Percentiles rank a stretch among this genome's conserved stretches.
phyloP scores from a whole-genome alignment of 2,113 vertebrate genomes.

The Pampusana beccarii region DNA sequence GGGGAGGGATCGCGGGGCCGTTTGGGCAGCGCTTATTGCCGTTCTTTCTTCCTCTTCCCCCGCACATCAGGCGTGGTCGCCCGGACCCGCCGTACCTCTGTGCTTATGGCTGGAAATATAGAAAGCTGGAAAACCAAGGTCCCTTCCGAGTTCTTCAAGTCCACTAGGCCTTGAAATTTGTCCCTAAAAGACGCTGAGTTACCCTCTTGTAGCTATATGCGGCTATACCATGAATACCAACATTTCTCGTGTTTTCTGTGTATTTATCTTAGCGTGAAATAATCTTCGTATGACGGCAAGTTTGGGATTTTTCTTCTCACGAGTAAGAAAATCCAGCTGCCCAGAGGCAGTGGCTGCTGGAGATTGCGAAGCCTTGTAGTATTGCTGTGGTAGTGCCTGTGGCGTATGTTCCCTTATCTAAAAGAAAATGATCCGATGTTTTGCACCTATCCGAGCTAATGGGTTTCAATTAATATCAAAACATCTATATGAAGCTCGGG shows the following conservation, averaged over 20 bases:
- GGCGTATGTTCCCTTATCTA: neutral
- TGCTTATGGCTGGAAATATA: neutral
- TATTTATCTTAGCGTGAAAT: too few relatives aligned
- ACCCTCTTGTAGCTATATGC: too few relatives aligned
- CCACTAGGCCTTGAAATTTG: neutral
- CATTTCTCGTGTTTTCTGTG: too few relatives aligned
- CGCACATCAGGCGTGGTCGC: neutral
- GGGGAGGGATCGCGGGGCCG: accelerated
- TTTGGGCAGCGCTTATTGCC: neutral
- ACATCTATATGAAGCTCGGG: neutral
- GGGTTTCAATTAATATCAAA: neutral
- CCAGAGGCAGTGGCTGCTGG: neutral
- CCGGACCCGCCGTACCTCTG: accelerated
- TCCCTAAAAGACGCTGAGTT: too few relatives aligned
- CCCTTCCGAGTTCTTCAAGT: neutral
- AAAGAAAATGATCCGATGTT: neutral
- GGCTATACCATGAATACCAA: too few relatives aligned
- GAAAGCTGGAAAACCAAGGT: neutral
- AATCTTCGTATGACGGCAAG: too few relatives aligned
- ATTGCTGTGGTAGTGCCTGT: neutral
- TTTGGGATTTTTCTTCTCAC: too few relatives aligned
- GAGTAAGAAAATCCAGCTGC: too few relatives aligned
- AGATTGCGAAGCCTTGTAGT: neutral
- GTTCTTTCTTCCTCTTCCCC: neutral
- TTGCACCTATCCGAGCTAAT: neutral